Conservation (phyloP, 2,113 vertebrate genomes). For the Uropsilus gracilis region DNA sequence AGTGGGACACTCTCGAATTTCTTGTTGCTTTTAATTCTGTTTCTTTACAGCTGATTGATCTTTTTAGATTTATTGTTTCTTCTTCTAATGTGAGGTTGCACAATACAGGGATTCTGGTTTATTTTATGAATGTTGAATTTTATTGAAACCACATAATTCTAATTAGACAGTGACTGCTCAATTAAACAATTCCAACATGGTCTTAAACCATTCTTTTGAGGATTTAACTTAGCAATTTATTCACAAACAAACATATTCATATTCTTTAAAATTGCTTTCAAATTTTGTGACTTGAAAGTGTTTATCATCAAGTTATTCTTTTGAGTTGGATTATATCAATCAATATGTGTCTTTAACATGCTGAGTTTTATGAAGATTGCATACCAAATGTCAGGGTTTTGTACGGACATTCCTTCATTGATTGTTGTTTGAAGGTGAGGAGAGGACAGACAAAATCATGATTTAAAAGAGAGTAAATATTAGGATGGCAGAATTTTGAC, state of each 20-base stretch:
- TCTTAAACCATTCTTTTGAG: conserved; percentile 30
- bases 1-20: background rate
- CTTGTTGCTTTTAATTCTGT: conserved; percentile 39
- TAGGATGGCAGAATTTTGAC: background rate
- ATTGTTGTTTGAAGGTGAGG: background rate
- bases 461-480: conserved; percentile 34
- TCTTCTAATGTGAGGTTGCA: conserved; percentile 13
- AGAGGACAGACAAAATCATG: background rate
- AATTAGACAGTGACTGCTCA: conserved; percentile 48
- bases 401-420: background rate
- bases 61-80: conserved; percentile 31
- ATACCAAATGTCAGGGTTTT: background rate
- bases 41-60: conserved; percentile 1
- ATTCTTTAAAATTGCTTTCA: conserved; percentile 25
- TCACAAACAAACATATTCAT: conserved; percentile 11
- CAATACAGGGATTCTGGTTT: conserved; percentile 10
- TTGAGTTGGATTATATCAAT: conserved; percentile 34
- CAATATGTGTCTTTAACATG: conserved; percentile 1
- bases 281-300: background rate
- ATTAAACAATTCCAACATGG: conserved; percentile 29
- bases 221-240: conserved; percentile 50
- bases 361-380: background rate
- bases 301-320: conserved; percentile 35
- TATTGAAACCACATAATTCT: conserved; percentile 56
- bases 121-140: conserved; percentile 47